These are phyloP conservation scores for Sander lucioperca DNA, from an alignment of 2,113 vertebrate species.

Conservation along the genomic window DNA sequence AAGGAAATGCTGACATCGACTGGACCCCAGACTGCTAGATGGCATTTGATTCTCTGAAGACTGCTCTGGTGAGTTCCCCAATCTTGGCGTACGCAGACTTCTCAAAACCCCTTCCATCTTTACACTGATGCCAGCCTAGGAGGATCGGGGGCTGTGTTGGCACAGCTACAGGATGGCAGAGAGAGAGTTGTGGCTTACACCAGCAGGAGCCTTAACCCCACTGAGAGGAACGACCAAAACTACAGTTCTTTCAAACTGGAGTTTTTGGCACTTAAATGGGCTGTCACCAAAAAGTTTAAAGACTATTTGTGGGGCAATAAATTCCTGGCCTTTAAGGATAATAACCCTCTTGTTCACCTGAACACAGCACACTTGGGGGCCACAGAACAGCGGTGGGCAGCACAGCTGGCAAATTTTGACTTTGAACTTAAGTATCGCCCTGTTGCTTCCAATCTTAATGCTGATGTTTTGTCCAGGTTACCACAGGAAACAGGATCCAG, in stretches of 20 bases:
- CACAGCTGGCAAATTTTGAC: background rate
- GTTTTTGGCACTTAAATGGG: background rate
- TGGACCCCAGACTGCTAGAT: too few relatives aligned
- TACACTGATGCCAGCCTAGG: too few relatives aligned
- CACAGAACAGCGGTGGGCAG: background rate
- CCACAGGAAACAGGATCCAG: background rate
- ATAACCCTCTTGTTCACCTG: background rate
- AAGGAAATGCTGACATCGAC: too few relatives aligned
- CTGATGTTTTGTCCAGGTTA: background rate
- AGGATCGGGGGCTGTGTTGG: too few relatives aligned
- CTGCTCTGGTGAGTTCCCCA: too few relatives aligned
- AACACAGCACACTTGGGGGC: background rate
- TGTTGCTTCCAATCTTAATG: background rate
- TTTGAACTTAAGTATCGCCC: background rate
- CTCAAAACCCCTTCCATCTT: too few relatives aligned
- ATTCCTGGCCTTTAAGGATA: background rate
- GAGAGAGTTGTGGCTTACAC: background rate
- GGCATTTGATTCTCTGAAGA: too few relatives aligned
- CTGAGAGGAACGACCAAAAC: background rate
- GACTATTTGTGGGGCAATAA: background rate
- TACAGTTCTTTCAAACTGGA: background rate
- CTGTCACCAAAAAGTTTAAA: too few relatives aligned
- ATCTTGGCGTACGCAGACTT: too few relatives aligned
- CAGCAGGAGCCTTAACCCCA: background rate
- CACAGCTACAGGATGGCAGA: too few relatives aligned